These are phyloP conservation scores for Nycticorax nycticorax DNA, from an alignment of 2,113 vertebrate species.

Conservation along the genomic window DNA sequence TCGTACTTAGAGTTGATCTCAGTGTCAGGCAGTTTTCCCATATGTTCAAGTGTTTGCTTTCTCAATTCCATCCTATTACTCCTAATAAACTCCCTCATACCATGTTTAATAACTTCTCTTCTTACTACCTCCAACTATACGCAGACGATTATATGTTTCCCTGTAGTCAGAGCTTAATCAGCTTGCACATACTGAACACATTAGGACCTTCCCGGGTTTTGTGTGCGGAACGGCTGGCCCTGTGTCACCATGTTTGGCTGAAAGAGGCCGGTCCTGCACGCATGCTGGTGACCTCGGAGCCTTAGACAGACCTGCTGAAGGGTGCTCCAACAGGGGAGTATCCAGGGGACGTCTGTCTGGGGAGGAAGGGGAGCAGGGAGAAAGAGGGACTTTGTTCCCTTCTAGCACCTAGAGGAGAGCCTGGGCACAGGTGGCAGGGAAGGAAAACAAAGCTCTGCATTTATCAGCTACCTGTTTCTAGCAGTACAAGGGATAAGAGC, in stretches of 20 bases:
- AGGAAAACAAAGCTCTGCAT: background rate
- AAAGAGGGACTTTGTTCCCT: background rate
- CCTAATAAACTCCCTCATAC: conserved; percentile 17
- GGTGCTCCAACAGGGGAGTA: background rate
- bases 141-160: background rate
- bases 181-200: background rate
- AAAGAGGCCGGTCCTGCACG: background rate
- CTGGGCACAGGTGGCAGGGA: background rate
- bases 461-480: background rate
- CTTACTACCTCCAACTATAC: background rate
- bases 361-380: background rate
- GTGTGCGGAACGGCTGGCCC: background rate
- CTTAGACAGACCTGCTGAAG: background rate
- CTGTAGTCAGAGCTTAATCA: background rate
- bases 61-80: background rate
- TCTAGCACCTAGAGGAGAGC: background rate
- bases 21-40: conserved; percentile 17
- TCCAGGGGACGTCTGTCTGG: rapidly evolving
- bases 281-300: background rate
- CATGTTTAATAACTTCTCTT: conserved; percentile 28
- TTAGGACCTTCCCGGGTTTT: background rate
- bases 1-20: background rate
- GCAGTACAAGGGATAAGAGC: no score
- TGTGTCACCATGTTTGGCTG: background rate
- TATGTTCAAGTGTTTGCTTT: conserved; percentile 4